A percentile compares a stretch with the other conserved stretches of the same genome.
Evolutionary conservation across 1,140 invertebrate species (phyloP).

Genomic region (Magallana angulata): DNA sequence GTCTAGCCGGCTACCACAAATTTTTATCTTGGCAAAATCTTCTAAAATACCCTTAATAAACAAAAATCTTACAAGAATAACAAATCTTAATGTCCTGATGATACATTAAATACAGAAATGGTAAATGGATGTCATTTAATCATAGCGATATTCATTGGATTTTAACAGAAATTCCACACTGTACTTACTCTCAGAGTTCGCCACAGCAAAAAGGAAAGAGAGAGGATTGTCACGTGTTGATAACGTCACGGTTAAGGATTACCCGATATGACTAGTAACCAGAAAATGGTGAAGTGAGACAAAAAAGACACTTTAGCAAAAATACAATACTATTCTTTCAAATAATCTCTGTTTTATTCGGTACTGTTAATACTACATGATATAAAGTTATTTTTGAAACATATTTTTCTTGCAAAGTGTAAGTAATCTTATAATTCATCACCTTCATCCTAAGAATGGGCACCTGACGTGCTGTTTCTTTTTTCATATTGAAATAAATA

Average conservation of each 20-base stretch:
- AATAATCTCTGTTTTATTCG: no score
- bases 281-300: background rate
- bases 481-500: no score
- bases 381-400: no score
- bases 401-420: no score
- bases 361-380: no score
- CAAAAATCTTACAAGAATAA: no score
- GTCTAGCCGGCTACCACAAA: background rate
- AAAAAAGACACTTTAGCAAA: no score
- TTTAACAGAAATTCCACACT: background rate
- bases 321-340: no score
- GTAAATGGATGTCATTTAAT: background rate
- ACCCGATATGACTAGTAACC: background rate
- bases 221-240: background rate
- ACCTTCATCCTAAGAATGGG: no score
- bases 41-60: background rate
- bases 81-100: background rate
- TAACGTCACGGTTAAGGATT: slow-evolving; percentile 9
- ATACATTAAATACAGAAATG: background rate
- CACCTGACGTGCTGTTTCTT: no score
- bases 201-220: slow-evolving; percentile 32
- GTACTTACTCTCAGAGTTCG: slow-evolving; percentile 14
- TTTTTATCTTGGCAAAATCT: background rate
- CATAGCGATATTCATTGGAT: background rate
- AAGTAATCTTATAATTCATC: no score